Evolutionary conservation across 1,140 invertebrate species (phyloP).

Genomic region (Heliconius hermathena): DNA sequence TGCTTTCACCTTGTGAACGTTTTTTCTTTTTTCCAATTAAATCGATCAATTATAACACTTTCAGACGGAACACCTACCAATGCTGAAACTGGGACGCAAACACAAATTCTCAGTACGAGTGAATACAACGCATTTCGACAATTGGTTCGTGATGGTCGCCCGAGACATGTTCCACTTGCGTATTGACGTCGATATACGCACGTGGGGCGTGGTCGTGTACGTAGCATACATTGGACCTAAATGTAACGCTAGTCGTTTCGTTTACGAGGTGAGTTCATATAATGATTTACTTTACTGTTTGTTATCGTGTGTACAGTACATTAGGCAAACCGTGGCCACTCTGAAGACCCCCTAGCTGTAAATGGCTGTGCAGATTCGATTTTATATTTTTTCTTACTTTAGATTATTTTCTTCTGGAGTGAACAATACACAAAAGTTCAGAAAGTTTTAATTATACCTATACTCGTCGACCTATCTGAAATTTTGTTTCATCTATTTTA

Average conservation of each 20-base stretch:
- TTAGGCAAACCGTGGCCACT: no score
- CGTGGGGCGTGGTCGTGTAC: constrained; percentile 53
- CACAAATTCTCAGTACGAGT: constrained; percentile 61
- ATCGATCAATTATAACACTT: background rate
- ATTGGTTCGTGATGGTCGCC: constrained; percentile 56
- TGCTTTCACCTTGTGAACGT: background rate
- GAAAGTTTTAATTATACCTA: no score
- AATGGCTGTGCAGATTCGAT: no score
- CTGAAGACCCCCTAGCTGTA: no score
- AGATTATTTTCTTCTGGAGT: no score
- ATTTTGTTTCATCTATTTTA: no score
- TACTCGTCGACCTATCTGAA: no score
- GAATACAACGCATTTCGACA: constrained; percentile 57
- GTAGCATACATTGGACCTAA: constrained; percentile 69
- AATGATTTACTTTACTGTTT: no score
- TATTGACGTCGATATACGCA: constrained; percentile 56
- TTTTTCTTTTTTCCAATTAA: no score
- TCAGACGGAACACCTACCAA: constrained; percentile 38
- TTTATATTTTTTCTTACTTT: no score
- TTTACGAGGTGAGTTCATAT: constrained; percentile 52
- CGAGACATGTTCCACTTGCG: constrained; percentile 61
- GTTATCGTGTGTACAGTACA: no score
- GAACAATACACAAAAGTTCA: no score
- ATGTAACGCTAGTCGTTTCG: constrained; percentile 53
- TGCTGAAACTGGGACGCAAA: constrained; percentile 51